These are phyloP conservation scores for Thymelicus acteon DNA, from an alignment of 2,888 invertebrate genomes.

Conservation along the genomic window DNA sequence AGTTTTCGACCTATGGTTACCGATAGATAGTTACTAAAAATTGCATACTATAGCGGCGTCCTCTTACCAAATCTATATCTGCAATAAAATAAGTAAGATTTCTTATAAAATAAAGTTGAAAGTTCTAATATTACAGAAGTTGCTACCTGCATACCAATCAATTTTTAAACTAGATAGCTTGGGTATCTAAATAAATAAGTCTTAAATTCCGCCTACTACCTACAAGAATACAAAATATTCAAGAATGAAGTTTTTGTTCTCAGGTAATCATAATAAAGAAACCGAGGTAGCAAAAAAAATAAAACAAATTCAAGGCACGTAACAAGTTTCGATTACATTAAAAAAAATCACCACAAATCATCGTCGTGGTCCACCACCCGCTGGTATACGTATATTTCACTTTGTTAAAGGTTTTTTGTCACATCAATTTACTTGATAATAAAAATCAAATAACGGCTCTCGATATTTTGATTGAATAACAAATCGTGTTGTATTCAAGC, in stretches of 20 bases:
- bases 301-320: slow-evolving; percentile 26
- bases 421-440: slow-evolving; percentile 53
- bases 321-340: slow-evolving; percentile 27
- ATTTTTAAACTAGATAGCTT: background rate
- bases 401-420: slow-evolving; percentile 60
- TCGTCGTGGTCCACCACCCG: slow-evolving; percentile 62
- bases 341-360: slow-evolving; percentile 55
- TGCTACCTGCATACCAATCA: background rate
- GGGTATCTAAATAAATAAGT: no score
- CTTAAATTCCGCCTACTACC: background rate
- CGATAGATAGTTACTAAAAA: no score
- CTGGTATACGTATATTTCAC: slow-evolving; percentile 60
- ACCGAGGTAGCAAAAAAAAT: background rate
- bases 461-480: slow-evolving; percentile 32
- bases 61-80: no score
- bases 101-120: no score
- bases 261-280: background rate
- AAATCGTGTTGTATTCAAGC: slow-evolving; percentile 36
- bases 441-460: slow-evolving; percentile 37
- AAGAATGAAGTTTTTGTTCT: background rate
- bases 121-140: no score
- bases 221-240: background rate
- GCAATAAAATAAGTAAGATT: no score
- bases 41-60: no score
- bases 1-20: no score